Percentiles rank a stretch among this genome's conserved stretches.
phyloP scores from a whole-genome alignment of 2,888 invertebrate species.

The Dugesia japonica region DNA sequence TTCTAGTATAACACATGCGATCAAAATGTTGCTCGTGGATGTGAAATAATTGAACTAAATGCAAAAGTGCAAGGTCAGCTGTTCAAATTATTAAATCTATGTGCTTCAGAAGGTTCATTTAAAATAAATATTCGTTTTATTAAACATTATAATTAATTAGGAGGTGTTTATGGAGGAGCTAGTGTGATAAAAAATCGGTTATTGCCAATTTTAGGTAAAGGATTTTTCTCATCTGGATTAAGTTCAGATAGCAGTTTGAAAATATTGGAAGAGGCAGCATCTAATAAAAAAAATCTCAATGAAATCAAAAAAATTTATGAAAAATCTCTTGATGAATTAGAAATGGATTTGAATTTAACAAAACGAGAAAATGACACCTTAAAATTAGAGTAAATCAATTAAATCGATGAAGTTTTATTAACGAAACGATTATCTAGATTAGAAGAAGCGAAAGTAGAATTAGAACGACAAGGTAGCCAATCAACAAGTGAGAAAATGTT shows the following conservation, averaged over 20 bases:
- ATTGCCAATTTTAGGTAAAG: constrained; percentile 44
- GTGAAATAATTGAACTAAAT: constrained; percentile 29
- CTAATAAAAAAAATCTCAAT: not conserved
- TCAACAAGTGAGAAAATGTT: not conserved
- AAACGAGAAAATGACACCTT: constrained; percentile 8
- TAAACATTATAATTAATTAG: not conserved
- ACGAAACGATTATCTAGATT: not conserved
- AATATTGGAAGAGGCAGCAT: not conserved
- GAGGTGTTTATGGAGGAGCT: constrained; percentile 37
- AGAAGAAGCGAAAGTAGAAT: not conserved
- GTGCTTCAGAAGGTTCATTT: constrained; percentile 23
- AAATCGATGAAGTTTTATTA: not conserved
- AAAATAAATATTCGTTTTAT: not conserved
- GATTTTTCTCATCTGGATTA: constrained; percentile 38
- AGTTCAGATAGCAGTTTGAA: constrained; percentile 14
- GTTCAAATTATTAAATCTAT: constrained; percentile 10
- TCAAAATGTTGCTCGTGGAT: constrained; percentile 21
- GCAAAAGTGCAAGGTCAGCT: constrained; percentile 28
- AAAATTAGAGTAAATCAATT: not conserved
- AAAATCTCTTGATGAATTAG: constrained; percentile 21
- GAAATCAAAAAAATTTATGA: constrained; percentile 5
- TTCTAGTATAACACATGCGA: constrained; percentile 23
- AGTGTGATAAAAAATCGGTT: constrained; percentile 43
- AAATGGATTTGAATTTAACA: constrained; percentile 21
- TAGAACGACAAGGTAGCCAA: not conserved